Conservation (phyloP, 2,888 invertebrate genomes). For the Escarpia spicata region DNA sequence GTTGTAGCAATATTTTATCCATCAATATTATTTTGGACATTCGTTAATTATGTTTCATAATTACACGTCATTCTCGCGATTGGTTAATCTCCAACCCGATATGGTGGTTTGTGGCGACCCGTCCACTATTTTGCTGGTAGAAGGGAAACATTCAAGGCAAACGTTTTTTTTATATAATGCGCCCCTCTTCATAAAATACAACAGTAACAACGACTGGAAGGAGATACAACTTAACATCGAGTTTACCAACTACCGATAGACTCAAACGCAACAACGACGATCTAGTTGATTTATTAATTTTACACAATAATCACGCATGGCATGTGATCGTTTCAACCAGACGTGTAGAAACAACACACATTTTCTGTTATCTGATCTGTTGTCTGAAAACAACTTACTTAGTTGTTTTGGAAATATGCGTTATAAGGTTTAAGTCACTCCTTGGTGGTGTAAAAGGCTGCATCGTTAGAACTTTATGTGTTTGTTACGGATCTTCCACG, state of each 20-base stretch:
- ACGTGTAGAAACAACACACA: not conserved
- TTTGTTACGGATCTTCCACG: not conserved
- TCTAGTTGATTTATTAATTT: not conserved
- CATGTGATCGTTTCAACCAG: no score
- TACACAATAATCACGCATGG: not conserved
- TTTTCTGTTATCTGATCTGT: not conserved
- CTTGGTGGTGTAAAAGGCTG: no score
- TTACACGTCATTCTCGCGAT: not conserved
- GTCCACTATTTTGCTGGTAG: not conserved
- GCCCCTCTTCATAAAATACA: not conserved
- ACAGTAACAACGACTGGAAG: not conserved
- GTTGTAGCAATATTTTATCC: not conserved
- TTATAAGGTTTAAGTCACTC: no score
- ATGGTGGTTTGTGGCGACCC: not conserved
- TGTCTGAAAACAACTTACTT: not conserved
- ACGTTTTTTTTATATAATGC: not conserved
- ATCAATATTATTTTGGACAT: not conserved
- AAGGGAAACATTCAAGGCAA: not conserved
- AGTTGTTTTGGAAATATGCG: no score
- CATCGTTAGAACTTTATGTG: not conserved
- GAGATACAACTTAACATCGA: no score
- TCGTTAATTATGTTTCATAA: not conserved
- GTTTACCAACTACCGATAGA: not conserved
- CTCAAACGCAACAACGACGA: not conserved
- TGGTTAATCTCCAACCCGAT: not conserved